These are phyloP conservation scores for Phyllostomus hastatus DNA, from an alignment of 2,113 vertebrate species.

Conservation along the genomic window DNA sequence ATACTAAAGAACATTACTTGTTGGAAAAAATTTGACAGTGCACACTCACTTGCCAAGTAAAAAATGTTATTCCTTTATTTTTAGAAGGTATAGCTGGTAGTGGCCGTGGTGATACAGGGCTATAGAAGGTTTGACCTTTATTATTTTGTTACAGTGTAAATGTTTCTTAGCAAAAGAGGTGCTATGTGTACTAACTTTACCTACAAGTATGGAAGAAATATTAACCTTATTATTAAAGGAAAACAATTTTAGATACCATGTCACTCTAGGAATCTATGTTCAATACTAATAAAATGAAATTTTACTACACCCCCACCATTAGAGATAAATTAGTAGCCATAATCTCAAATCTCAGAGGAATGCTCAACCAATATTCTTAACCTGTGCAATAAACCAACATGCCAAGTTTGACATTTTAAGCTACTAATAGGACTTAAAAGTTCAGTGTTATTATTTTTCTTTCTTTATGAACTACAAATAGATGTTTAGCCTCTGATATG, in stretches of 20 bases:
- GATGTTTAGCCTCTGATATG: neutral
- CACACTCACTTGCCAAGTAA: neutral
- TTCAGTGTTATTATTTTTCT: neutral
- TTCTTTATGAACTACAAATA: neutral
- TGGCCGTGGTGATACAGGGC: neutral
- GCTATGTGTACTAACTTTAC: neutral
- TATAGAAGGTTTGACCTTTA: neutral
- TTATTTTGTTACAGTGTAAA: neutral
- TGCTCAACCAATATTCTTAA: neutral
- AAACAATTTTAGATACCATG: neutral
- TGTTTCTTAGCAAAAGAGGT: neutral
- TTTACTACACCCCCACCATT: neutral
- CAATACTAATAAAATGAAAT: neutral
- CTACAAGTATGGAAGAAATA: neutral
- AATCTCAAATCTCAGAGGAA: neutral
- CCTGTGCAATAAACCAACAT: neutral
- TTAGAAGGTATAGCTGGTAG: neutral
- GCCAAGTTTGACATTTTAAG: neutral
- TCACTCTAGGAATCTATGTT: neutral
- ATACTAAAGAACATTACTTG: neutral
- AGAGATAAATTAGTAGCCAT: neutral
- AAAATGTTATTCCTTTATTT: neutral
- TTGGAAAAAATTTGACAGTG: neutral
- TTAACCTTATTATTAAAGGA: neutral
- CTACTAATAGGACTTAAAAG: neutral